Conservation (phyloP, 1,140 invertebrate species). For the Platyura marginata region DNA sequence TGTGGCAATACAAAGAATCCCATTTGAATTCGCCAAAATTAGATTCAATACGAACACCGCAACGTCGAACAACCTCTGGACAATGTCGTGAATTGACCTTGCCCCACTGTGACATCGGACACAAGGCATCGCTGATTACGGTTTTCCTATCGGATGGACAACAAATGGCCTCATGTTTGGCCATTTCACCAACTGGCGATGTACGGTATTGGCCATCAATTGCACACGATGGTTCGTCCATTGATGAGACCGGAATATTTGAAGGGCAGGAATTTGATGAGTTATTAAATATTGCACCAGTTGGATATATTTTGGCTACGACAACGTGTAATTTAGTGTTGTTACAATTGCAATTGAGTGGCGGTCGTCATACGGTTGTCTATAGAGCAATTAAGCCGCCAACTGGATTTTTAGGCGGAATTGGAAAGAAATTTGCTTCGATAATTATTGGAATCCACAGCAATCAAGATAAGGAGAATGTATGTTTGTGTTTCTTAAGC, state of each 20-base stretch:
- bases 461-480: conserved; percentile 53
- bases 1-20: conserved; percentile 63
- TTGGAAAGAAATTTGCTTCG: conserved; percentile 65
- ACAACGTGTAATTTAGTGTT: conserved; percentile 77
- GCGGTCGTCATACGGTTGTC: conserved; percentile 43
- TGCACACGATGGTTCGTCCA: conserved; percentile 68
- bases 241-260: conserved; percentile 67
- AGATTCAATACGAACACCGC: conserved; percentile 12
- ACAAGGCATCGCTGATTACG: conserved; percentile 73
- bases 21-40: background rate
- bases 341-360: conserved; percentile 37
- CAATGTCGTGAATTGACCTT: conserved; percentile 67
- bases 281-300: conserved; percentile 44
- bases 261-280: conserved; percentile 69
- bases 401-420: conserved; percentile 72
- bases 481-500: too few relatives aligned
- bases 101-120: conserved; percentile 79
- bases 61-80: conserved; percentile 21
- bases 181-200: conserved; percentile 83
- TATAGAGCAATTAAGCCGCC: conserved; percentile 55
- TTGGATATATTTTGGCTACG: conserved; percentile 71
- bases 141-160: conserved; percentile 50
- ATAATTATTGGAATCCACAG: conserved; percentile 72
- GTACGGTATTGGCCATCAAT: conserved; percentile 82
- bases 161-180: conserved; percentile 71